Evolutionary conservation across 2,888 invertebrate species (phyloP), one percentile per base, ranked within the genome.

Genomic region (Byasa hedistus): DNA sequence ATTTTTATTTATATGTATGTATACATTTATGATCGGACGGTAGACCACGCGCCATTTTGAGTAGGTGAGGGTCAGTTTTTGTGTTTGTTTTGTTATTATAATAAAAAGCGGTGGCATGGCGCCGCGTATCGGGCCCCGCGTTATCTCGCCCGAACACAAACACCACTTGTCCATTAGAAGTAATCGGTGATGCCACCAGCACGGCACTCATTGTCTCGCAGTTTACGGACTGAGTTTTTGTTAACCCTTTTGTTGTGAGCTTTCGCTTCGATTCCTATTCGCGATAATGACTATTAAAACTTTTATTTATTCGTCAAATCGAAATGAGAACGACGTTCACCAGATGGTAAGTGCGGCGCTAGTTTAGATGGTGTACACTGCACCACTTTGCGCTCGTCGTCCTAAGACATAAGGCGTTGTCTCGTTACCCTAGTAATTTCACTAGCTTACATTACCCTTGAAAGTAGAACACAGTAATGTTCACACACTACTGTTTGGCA

Each of bases 151-250:
- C 80, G 83, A 84, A 90, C 89, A 89, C 91, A 90, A 90, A 91
- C 91, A 91, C 73, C 84, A 87, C 86, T 90, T 91, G 91, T 91
- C 89, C 91, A 92, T 92, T 92, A 92, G 90, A 91, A 86, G 89
- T 90, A 92, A 92, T 92, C 92, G 91, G 81, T 83, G 85, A 88
- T 85, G 88, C 90, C 89, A 90, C 90, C 90, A 91, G 86, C 90
- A 87, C 87, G 83, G 82, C 8, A 78, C 78, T 80, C 77, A 89
- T 87, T 88, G 87, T 87, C 82, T 84, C 75, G 80, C 79, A 75
- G 78, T 79, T 82, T 78, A 79, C 74, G 82, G 83, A 84, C 62
- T 55, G 48, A 59, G 59, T 57, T 54, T 62, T 3, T 55, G 57
- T 58, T 54, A 22, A 24, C 55, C 39, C 57, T 27, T 57, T 66